Evolutionary conservation across 2,113 vertebrate genomes (phyloP).

Genomic region (Aythya baeri): DNA sequence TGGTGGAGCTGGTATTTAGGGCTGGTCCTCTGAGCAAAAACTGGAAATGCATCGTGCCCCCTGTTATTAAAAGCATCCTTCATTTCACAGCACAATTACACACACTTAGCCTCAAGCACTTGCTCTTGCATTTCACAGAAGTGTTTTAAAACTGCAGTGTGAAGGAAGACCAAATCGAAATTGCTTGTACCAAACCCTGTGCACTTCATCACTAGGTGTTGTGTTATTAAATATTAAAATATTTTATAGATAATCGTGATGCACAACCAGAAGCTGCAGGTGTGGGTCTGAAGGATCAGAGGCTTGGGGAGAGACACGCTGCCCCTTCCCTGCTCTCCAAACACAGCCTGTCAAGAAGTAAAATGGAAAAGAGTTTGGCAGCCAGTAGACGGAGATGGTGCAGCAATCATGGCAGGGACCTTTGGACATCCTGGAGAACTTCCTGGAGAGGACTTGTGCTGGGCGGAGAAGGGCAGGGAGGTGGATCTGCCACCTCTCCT

Average conservation of each 20-base stretch:
- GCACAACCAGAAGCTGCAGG: neutral
- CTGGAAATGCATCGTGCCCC: accelerated
- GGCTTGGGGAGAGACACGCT: neutral
- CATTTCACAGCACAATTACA: accelerated
- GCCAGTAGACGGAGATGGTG: neutral
- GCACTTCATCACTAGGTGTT: neutral
- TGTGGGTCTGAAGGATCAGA: neutral
- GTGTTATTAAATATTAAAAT: neutral
- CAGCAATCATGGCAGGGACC: neutral
- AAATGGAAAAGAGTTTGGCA: neutral
- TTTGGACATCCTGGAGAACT: slow-evolving; percentile 5
- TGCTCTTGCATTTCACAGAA: neutral
- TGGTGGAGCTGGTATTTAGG: neutral
- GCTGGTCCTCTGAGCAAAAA: neutral
- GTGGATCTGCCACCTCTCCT: neutral
- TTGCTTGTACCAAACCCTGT: neutral
- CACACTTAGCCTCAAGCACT: neutral
- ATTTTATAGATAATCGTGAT: neutral
- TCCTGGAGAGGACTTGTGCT: neutral
- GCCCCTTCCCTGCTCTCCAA: neutral
- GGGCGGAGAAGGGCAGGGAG: neutral
- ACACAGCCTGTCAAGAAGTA: neutral
- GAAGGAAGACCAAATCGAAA: neutral
- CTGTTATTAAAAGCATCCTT: neutral
- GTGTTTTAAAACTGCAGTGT: neutral